phyloP scores from a whole-genome alignment of 1,140 invertebrate genomes.

The Penaeus chinensis region DNA sequence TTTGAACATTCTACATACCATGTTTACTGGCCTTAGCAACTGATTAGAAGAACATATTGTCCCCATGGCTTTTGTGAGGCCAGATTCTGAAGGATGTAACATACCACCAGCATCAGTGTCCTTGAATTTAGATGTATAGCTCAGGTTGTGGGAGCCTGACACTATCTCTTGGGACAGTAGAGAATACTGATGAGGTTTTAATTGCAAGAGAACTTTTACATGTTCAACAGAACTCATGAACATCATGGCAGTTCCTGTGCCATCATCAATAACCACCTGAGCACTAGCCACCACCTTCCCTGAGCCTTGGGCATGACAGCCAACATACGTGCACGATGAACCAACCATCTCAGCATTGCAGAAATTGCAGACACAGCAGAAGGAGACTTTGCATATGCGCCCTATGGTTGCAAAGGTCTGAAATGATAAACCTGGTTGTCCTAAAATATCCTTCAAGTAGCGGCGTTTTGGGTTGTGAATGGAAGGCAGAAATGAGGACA shows the following conservation, averaged over 20 bases:
- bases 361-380: background rate
- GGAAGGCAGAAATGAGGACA: no score
- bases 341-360: background rate
- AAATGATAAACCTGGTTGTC: background rate
- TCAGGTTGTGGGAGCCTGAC: slow-evolving; percentile 7
- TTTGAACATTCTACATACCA: no score
- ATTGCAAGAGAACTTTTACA: slow-evolving; percentile 10
- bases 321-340: slow-evolving; percentile 8
- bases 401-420: slow-evolving; percentile 13
- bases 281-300: background rate
- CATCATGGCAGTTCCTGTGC: slow-evolving; percentile 5
- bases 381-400: background rate
- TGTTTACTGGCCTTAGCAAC: no score
- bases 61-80: no score
- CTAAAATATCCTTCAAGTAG: no score
- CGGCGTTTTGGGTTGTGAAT: no score
- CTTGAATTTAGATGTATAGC: background rate
- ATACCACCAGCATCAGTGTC: background rate
- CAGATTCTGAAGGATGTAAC: no score
- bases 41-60: no score
- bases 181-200: background rate
- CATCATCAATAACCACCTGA: slow-evolving; percentile 26
- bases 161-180: background rate
- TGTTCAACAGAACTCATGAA: slow-evolving; percentile 20
- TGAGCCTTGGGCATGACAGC: background rate